Evolutionary conservation across 2,888 invertebrate genomes (phyloP), one percentile per base, ranked within the genome.

Genomic region (Hirudinaria manillensis): DNA sequence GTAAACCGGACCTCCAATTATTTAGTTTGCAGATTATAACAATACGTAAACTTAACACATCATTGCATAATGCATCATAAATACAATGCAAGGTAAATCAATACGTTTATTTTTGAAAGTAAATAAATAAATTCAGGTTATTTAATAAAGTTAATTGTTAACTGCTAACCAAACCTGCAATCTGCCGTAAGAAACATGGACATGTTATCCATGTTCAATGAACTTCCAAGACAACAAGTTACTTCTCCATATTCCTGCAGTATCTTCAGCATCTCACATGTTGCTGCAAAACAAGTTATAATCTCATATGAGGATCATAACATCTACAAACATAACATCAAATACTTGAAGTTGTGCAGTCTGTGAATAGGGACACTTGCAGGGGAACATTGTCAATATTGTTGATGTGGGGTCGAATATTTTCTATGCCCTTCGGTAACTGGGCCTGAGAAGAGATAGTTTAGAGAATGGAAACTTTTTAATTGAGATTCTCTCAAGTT

Each of bases 231-330:
- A 34, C 95, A 93, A 81, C 95, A 79, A 0, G 96, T 95, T 34
- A 97, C 93, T 87, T 98, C 96, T 0, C 93, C 94, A 84, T 96
- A 93, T 82, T 94, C 93, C 80, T 93, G 93, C 94, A 98, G 96
- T 77, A 98, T 97, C 81, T 82, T 81, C 36, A 88, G 82, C 98
- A 98, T 98, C 86, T 93, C 92, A 45, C 90, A 88, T 0, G 94
- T 95, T 21, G 93, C 93, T 84, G 80, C 80, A 55, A 10, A 68
- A 68, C 19, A 74, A 29, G 19, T 21, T 68, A 16, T 29, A 70
- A n/a, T 7, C 4, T 34, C 6, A 27, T 29, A 77, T 34, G 65
- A 65, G 32, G 27, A 27, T 27, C 45, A 45, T 45, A 2, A 27
- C 7, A 65, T 65, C 27, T 16, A 32, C 19, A 75, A 24, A 29